Base-by-base conservation (phyloP, 2,113 vertebrate genomes). In the Pseudopipra pipra region DNA sequence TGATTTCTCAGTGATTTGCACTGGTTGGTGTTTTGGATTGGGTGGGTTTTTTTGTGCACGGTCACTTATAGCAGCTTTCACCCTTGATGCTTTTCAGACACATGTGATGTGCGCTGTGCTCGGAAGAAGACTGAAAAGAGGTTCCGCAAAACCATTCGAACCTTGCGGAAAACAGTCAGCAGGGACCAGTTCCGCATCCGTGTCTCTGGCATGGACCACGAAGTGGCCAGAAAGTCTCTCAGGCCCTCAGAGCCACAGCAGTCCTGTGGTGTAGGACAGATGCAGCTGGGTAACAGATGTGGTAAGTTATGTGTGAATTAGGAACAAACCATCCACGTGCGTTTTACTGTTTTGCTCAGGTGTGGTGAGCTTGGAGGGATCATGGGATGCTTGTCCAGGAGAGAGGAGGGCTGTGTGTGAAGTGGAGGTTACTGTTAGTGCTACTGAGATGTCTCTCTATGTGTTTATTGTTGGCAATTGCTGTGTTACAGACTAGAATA, bases 121-220 rank as follows among this genome's bases (percentile, higher is more conserved):
- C 97, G 98, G 20, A 99, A 98, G 27, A 98, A 98, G 66, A 99
- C 98, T 0, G 99, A 99, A 85, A 99, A 99, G 97, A 98, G 98
- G 56, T 98, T 99, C 39, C 98, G 98, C 92, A 99, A 99, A 95
- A 99, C 99, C 77, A 98, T 99, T 92, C 97, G 99, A 28, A 99
- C 98, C 6, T 95, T 99, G 66, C 98, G 99, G 91, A 99, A 99
- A 96, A 99, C 99, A 14, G 99, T 99, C 96, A 98, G 98, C 98
- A 98, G 98, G 93, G 99, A 99, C 65, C 99, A 99, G 96, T 99
- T 99, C 88, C 98, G 99, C 67, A 79, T 99, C n/a, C 99, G 98
- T 10, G 94, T 99, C 37, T 98, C 98, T 1, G 99, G 99, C 35
- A 59, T 96, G 2, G 98, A 99, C 87, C 98, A 99, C 0, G 98